Evolutionary conservation across 2,888 invertebrate species (phyloP).

Genomic region (Scelioninae gen. 1): DNA sequence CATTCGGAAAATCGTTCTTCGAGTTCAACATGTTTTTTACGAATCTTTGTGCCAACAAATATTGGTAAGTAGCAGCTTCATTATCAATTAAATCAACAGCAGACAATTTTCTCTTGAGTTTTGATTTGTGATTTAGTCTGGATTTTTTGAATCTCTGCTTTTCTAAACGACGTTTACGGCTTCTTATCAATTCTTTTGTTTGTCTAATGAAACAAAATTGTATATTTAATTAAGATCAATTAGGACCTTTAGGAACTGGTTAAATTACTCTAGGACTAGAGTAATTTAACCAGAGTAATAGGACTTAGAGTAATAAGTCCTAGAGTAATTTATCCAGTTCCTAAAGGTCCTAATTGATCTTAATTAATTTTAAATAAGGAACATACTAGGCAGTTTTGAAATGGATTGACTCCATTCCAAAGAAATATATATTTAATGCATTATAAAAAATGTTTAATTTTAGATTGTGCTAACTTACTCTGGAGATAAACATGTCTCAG

Average conservation of each 20-base stretch:
- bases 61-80: slow-evolving; percentile 78
- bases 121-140: slow-evolving; percentile 22
- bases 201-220: slow-evolving; percentile 73
- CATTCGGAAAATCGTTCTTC: slow-evolving; percentile 74
- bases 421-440: too few relatives aligned
- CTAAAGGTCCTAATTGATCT: too few relatives aligned
- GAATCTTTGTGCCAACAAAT: slow-evolving; percentile 79
- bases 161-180: slow-evolving; percentile 32
- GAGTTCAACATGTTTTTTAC: slow-evolving; percentile 78
- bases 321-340: too few relatives aligned
- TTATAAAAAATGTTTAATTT: background rate
- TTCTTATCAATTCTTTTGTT: slow-evolving; percentile 73
- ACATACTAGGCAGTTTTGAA: too few relatives aligned
- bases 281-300: too few relatives aligned
- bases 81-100: slow-evolving; percentile 62
- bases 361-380: too few relatives aligned
- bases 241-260: too few relatives aligned
- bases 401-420: too few relatives aligned
- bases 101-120: slow-evolving; percentile 35
- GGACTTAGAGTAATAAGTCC: too few relatives aligned
- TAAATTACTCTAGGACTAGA: too few relatives aligned
- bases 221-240: background rate
- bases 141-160: slow-evolving; percentile 32
- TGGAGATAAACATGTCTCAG: slow-evolving; percentile 78
- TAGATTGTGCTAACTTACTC: slow-evolving; percentile 76